A percentile compares a stretch with the other conserved stretches of the same genome.
phyloP scores from a whole-genome alignment of 2,113 vertebrate species.

The Prolemur simus region DNA sequence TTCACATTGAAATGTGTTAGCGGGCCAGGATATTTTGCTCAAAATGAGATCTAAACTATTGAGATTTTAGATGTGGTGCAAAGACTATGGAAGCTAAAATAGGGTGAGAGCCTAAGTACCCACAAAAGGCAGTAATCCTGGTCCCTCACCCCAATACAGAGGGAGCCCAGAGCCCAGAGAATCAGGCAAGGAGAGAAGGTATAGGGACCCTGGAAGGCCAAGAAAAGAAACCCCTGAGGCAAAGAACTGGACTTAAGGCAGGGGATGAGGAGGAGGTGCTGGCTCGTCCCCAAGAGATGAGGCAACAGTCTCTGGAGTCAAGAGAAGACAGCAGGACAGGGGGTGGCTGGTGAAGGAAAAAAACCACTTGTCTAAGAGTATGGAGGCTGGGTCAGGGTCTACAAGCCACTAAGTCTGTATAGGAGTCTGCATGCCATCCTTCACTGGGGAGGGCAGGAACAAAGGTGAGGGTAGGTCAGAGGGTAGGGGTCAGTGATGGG shows the following conservation, averaged over 20 bases:
- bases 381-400: not conserved
- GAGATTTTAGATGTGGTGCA: not conserved
- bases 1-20: constrained; percentile 1
- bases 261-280: constrained; percentile 50
- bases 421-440: not conserved
- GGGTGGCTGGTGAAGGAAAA: not conserved
- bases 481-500: not conserved
- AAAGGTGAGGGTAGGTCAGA: not conserved
- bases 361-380: not conserved
- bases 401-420: not conserved
- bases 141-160: constrained; percentile 4
- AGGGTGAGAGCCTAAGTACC: not conserved
- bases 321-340: not conserved
- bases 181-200: constrained; percentile 11
- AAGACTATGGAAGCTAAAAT: constrained; percentile 2
- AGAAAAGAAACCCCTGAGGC: constrained; percentile 73
- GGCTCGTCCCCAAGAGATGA: constrained; percentile 35
- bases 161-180: constrained; percentile 50
- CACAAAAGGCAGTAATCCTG: constrained; percentile 47
- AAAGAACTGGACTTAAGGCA: constrained; percentile 75
- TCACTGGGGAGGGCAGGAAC: not conserved
- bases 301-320: constrained; percentile 34
- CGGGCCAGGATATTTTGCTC: constrained; percentile 6
- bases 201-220: constrained; percentile 52
- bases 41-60: not conserved